A percentile compares a stretch with the other conserved stretches of the same genome.
Evolutionary conservation across 2,113 vertebrate genomes (phyloP).

Genomic region (Diadophis punctatus): DNA sequence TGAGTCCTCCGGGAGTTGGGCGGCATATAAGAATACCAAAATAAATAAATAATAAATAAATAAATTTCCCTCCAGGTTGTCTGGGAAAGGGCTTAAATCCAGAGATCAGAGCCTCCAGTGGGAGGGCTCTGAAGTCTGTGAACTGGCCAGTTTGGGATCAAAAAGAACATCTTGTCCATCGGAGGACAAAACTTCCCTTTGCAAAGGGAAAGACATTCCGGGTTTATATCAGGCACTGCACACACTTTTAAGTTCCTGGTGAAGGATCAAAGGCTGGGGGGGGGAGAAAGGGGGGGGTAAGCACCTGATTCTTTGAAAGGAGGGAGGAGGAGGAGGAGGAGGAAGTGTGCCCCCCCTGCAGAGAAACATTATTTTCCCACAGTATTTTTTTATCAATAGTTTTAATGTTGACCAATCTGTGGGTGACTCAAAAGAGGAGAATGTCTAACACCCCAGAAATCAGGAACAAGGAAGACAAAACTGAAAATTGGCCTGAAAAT

Average conservation of each 20-base stretch:
- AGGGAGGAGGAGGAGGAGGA: too few species aligned
- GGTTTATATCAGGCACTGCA: neutral
- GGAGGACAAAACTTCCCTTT: neutral
- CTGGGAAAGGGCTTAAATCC: neutral
- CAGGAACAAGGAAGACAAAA: neutral
- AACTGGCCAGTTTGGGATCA: fast-evolving
- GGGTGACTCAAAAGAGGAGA: neutral
- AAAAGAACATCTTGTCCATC: neutral
- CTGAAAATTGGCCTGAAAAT: neutral
- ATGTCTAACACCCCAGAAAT: neutral
- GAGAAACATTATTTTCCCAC: neutral
- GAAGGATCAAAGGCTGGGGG: neutral
- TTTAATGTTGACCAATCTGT: neutral
- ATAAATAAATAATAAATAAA: too few species aligned
- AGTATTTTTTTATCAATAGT: neutral
- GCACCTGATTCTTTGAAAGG: neutral
- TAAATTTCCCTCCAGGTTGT: neutral
- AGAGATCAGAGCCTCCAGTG: neutral
- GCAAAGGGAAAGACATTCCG: neutral
- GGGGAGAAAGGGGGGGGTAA: too few species aligned
- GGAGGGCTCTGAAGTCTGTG: neutral
- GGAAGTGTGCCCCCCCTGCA: neutral
- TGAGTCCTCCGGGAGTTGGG: too few species aligned
- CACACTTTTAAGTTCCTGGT: neutral
- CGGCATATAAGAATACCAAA: too few species aligned